Evolutionary conservation across 2,888 invertebrate genomes (phyloP), one percentile per base, ranked within the genome.

Genomic region (Drosophila mimica): DNA sequence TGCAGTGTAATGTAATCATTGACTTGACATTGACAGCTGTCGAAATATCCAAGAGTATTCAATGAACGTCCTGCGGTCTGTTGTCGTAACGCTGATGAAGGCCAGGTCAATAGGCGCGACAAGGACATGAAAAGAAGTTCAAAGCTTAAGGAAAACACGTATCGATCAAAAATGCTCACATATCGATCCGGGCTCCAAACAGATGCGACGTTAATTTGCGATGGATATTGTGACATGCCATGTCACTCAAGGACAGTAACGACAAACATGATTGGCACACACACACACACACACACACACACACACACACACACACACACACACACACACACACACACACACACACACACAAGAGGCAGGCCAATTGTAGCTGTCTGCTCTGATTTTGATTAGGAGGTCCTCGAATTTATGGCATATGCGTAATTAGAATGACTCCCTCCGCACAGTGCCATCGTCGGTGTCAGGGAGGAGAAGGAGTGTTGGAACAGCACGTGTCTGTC

Each of bases 121-220:
- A 89, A 85, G 88, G 88, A 88, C 90, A 74, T 52, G 38, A 28
- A 48, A 88, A 72, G 75, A 85, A 88, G 77, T 90, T 83, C 86
- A 82, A 69, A 77, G 68, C 90, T 85, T 82, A 77, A 89, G 85
- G 82, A 88, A 82, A 84, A 71, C 66, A 65, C 81, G 65, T 70
- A 79, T 79, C 77, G 81, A 79, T 81, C 67, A 76, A 73, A 81
- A 76, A 51, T 56, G 40, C 34, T 70, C 63, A 61, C 62, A 68
- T 85, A 85, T 85, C 79, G 89, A 85, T 82, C 75, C 67, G 68
- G 34, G 25, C 46, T 57, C 69, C 43, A 67, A 70, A 88, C 89
- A 86, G 83, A 89, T 89, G 90, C 79, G 85, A 74, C 68, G 81
- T 62, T 71, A 75, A 86, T 88, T 88, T 88, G 72, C 28, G 75